Evolutionary conservation across 2,113 vertebrate genomes (phyloP), one percentile per base, ranked within the genome.

Genomic region (Prolemur simus): DNA sequence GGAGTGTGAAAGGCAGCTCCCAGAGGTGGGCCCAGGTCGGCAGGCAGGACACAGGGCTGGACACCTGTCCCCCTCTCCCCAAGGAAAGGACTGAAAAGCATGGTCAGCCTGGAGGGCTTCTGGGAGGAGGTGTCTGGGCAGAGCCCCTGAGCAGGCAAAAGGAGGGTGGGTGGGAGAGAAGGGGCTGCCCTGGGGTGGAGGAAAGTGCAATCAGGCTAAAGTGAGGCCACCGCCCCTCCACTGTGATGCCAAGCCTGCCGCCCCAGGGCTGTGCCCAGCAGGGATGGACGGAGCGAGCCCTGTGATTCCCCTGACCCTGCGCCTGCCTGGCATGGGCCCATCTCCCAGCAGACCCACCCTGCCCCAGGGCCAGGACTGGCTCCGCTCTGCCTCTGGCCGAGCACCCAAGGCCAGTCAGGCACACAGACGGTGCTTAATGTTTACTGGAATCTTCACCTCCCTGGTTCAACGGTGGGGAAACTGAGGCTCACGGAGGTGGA

Each of bases 201-300:
- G 25, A 68, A 37, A 90, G 80, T 60, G 37, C 32, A 8, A n/a
- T 0, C 11, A 81, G 29, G 54, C 29, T 45, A 17, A 5, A 27
- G 39, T 0, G 5, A 45, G 69, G n/a, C 13, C 4, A 45, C 1
- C 17, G 17, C 12, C 29, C 39, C 15, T 14, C 4, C 2, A 29
- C 42, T 3, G 39, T 13, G 66, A 25, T 25, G 8, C n/a, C 34
- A 8, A 58, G 6, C 49, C 27, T 21, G 12, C 23, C 1, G 3
- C 11, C 14, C 39, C 73, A n/a, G 21, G 42, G 27, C 15, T 11
- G 12, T 10, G 49, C n/a, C 74, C 32, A 37, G n/a, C 34, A 34
- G 76, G 60, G 9, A 6, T 8, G 49, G 37, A 3, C 5, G 52
- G 52, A 54, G 17, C 17, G 1, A 54, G 52, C 52, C 52, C 17